phyloP scores from a whole-genome alignment of 2,888 invertebrate genomes.

The Pristionchus mayeri region DNA sequence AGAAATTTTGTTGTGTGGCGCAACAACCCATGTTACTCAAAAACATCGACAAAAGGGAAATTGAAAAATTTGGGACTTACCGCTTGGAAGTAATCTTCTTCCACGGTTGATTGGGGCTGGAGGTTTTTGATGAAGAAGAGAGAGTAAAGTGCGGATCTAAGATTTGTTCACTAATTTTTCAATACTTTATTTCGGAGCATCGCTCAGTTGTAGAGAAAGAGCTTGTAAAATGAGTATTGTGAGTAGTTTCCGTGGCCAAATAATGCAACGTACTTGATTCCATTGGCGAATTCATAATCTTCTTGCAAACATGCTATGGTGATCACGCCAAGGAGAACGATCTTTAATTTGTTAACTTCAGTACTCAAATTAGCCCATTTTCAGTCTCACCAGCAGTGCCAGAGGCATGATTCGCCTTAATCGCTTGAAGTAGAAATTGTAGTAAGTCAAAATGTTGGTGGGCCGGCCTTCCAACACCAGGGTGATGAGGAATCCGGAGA shows the following conservation, averaged over 20 bases:
- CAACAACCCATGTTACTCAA: too few species aligned
- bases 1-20: too few species aligned
- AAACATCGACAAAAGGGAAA: too few species aligned
- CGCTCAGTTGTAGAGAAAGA: too few species aligned
- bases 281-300: background rate
- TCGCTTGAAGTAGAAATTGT: constrained; percentile 1
- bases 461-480: constrained; percentile 59
- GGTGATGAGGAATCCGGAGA: constrained; percentile 62
- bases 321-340: background rate
- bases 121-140: background rate
- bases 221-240: background rate
- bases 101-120: background rate
- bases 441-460: constrained; percentile 41
- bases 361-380: too few species aligned
- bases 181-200: too few species aligned
- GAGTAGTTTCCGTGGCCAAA: too few species aligned
- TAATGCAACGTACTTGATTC: background rate
- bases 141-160: background rate
- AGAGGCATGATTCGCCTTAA: background rate
- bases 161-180: too few species aligned
- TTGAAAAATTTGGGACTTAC: background rate
- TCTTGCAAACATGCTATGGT: background rate
- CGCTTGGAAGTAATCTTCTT: constrained; percentile 8
- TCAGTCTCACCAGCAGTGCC: background rate
- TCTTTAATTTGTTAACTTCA: background rate